These are phyloP conservation scores for Alligator sinensis DNA, from an alignment of 2,113 vertebrate species.

Conservation along the genomic window DNA sequence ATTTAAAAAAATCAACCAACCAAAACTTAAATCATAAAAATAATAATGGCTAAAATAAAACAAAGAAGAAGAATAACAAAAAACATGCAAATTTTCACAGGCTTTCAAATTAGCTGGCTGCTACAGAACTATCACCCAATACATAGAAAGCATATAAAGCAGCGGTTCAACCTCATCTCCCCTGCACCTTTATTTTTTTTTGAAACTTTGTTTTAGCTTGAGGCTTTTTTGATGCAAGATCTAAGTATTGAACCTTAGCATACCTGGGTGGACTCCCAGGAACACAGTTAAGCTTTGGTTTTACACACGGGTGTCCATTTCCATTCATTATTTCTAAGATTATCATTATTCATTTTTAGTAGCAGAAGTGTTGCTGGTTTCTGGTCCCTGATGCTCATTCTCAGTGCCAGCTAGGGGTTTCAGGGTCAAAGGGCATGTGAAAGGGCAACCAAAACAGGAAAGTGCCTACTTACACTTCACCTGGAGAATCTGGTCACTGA, in stretches of 20 bases:
- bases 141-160: slow-evolving; percentile 71
- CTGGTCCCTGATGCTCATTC: background rate
- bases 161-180: slow-evolving; percentile 7
- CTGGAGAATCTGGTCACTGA: slow-evolving; percentile 99
- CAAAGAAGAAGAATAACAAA: slow-evolving; percentile 80
- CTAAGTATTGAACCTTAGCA: background rate
- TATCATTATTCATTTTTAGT: background rate
- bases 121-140: slow-evolving; percentile 85
- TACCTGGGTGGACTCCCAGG: slow-evolving; percentile 19
- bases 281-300: slow-evolving; percentile 39
- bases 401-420: slow-evolving; percentile 42
- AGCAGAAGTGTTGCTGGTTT: background rate
- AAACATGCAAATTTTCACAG: slow-evolving; percentile 94
- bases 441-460: slow-evolving; percentile 62
- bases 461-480: slow-evolving; percentile 97
- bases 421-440: slow-evolving; percentile 64
- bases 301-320: background rate
- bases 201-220: slow-evolving; percentile 17
- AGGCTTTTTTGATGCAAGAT: background rate
- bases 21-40: slow-evolving; percentile 79
- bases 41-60: slow-evolving; percentile 77
- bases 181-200: background rate
- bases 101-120: slow-evolving; percentile 75
- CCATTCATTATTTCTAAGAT: background rate
- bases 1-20: slow-evolving; percentile 74